phyloP scores from a whole-genome alignment of 2,113 vertebrate species.

The Lamprologus ornatipinnis region DNA sequence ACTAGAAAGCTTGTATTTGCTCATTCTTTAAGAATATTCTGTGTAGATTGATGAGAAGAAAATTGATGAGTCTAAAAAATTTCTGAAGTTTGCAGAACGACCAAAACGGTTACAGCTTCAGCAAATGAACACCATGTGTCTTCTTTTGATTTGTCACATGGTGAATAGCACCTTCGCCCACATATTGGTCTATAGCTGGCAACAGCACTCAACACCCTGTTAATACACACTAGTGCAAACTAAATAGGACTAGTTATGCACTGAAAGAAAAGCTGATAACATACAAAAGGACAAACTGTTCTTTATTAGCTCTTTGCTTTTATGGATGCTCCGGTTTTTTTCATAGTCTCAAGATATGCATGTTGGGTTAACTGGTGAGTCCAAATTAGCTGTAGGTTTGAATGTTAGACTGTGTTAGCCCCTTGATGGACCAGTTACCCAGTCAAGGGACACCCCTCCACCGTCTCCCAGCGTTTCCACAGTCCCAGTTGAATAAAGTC shows the following conservation, averaged over 20 bases:
- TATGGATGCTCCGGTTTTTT: background rate
- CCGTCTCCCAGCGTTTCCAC: background rate
- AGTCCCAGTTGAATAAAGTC: background rate
- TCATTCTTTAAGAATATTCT: background rate
- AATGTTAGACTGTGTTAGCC: background rate
- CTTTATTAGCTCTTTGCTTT: background rate
- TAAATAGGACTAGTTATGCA: background rate
- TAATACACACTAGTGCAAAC: background rate
- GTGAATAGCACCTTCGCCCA: background rate
- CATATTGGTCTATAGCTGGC: background rate
- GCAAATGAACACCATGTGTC: background rate
- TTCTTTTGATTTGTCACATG: background rate
- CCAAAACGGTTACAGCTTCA: background rate
- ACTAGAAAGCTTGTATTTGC: background rate
- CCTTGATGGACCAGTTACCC: background rate
- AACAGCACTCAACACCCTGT: background rate
- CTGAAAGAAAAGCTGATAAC: background rate
- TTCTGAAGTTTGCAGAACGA: background rate
- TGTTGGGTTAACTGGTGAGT: background rate
- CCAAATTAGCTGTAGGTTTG: background rate
- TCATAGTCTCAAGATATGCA: background rate
- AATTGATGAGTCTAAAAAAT: background rate
- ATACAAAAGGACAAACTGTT: background rate
- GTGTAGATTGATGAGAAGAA: background rate
- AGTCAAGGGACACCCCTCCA: background rate